Percentiles rank a stretch among this genome's conserved stretches.
Conservation (phyloP, 2,797 vertebrate species). For the Acanthis flammea region DNA sequence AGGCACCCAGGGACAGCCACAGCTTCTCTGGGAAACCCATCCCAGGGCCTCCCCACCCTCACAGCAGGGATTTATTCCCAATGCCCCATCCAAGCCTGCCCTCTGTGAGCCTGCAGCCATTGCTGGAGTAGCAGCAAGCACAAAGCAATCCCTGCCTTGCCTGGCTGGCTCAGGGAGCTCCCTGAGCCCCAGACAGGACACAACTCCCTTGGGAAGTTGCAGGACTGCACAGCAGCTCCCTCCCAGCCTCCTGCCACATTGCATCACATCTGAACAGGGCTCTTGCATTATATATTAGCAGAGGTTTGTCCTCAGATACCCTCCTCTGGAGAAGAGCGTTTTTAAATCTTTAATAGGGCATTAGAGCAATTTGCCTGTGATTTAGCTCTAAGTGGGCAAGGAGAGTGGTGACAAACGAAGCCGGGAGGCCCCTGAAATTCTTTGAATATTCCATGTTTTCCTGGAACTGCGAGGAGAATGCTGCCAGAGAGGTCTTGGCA, state of each 20-base stretch:
- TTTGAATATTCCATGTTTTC: constrained; percentile 60
- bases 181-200: background rate
- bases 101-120: background rate
- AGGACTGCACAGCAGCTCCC: background rate
- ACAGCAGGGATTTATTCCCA: background rate
- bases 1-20: background rate
- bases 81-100: background rate
- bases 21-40: background rate
- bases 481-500: constrained; percentile 59
- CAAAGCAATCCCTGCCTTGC: background rate
- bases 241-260: background rate
- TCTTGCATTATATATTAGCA: constrained; percentile 19
- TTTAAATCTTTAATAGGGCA: constrained; percentile 61
- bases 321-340: constrained; percentile 23
- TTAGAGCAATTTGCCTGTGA: constrained; percentile 63
- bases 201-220: background rate
- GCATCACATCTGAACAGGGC: background rate
- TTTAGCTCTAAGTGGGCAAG: constrained; percentile 51
- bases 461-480: constrained; percentile 46
- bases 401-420: constrained; percentile 41
- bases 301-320: constrained; percentile 50
- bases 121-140: background rate
- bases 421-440: constrained; percentile 45
- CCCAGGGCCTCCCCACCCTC: background rate
- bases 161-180: background rate